Evolutionary conservation across 2,888 invertebrate species (phyloP).

Genomic region (Pheosia tremula): DNA sequence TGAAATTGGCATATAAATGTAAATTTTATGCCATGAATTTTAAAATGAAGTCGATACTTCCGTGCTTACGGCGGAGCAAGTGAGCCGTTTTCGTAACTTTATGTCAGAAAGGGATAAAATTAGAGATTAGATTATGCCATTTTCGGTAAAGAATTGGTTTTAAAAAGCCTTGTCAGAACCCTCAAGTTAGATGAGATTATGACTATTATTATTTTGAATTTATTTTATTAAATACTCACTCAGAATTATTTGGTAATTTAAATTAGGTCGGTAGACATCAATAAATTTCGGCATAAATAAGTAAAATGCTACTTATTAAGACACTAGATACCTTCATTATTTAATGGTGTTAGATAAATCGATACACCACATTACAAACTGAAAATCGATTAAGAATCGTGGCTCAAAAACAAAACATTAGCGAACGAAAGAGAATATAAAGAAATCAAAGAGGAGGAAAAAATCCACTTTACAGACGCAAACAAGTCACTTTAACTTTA

Average conservation of each 20-base stretch:
- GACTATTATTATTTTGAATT: conserved; percentile 7
- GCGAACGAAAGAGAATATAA: conserved; percentile 62
- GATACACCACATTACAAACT: conserved; percentile 25
- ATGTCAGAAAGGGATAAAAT: conserved; percentile 74
- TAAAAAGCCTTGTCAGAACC: conserved; percentile 52
- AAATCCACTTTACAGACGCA: conserved; percentile 83
- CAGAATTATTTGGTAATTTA: no score
- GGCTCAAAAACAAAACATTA: conserved; percentile 41
- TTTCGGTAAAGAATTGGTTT: conserved; percentile 70
- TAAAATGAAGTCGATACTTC: conserved; percentile 84
- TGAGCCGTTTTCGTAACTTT: conserved; percentile 71
- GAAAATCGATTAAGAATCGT: conserved; percentile 31
- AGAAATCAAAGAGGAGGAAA: conserved; percentile 76
- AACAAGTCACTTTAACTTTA: conserved; percentile 85
- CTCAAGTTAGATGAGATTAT: conserved; percentile 27
- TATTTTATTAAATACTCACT: background rate
- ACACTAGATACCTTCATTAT: no score
- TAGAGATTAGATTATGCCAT: conserved; percentile 76
- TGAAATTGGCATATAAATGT: conserved; percentile 85
- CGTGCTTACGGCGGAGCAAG: conserved; percentile 65
- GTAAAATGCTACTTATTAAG: no score
- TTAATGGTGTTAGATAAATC: background rate
- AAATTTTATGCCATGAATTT: conserved; percentile 85
- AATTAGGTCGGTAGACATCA: no score
- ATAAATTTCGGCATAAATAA: no score